phyloP scores from a whole-genome alignment of 1,140 invertebrate species.

The Copidosoma floridanum region DNA sequence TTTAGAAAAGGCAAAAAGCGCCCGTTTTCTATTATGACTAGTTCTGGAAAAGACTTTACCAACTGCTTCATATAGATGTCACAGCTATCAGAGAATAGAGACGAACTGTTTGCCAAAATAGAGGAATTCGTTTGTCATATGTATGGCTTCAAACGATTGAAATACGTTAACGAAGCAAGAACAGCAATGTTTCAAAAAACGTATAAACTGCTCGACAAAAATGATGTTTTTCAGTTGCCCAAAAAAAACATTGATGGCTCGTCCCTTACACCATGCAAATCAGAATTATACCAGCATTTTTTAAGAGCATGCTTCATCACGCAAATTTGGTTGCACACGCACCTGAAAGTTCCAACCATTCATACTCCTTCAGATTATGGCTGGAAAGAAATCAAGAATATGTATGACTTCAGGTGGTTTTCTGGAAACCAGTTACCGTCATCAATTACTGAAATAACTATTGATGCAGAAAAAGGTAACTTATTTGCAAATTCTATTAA shows the following conservation, averaged over 20 bases:
- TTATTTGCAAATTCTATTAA: neutral
- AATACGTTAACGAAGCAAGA: neutral
- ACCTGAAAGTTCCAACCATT: neutral
- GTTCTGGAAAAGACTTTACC: conserved; percentile 20
- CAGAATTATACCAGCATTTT: conserved; percentile 23
- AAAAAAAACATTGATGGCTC: conserved; percentile 24
- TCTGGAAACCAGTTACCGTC: neutral
- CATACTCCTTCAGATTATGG: neutral
- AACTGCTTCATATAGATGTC: neutral
- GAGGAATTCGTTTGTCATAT: conserved; percentile 19
- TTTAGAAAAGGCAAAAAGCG: conserved; percentile 37
- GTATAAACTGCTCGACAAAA: neutral
- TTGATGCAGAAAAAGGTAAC: neutral
- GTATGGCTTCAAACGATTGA: conserved; percentile 11
- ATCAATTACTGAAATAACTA: neutral
- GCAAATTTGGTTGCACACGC: neutral
- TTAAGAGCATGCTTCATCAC: neutral
- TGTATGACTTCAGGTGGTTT: neutral
- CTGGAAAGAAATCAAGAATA: neutral
- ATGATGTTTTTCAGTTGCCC: neutral
- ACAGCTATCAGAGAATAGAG: neutral
- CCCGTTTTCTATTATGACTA: conserved; percentile 28
- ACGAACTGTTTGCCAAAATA: conserved; percentile 3
- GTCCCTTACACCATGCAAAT: conserved; percentile 17
- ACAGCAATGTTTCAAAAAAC: neutral